phyloP scores from a whole-genome alignment of 2,113 vertebrate species.

The Noturus placidus region DNA sequence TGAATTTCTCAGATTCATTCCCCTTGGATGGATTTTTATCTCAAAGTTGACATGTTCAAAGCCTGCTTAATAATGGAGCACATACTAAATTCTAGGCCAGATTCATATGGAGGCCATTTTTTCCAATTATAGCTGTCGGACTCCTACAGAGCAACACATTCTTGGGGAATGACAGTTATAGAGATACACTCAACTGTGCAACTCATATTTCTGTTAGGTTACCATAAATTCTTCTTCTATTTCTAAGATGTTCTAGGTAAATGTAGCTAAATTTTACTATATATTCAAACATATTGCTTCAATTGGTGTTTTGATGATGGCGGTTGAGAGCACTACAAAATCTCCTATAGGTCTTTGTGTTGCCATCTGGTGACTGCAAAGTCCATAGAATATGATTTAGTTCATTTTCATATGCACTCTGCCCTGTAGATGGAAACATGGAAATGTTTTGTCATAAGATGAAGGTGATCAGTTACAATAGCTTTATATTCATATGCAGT shows the following conservation, averaged over 20 bases:
- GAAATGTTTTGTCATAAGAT: neutral
- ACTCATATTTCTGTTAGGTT: slow-evolving; percentile 27
- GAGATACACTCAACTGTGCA: slow-evolving; percentile 5
- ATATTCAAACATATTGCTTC: neutral
- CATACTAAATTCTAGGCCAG: slow-evolving; percentile 42
- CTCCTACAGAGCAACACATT: slow-evolving; percentile 29
- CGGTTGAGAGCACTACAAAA: neutral
- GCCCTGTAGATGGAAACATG: neutral
- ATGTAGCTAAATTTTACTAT: neutral
- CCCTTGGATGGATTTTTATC: slow-evolving; percentile 47
- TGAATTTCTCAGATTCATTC: slow-evolving; percentile 47
- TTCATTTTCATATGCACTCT: neutral
- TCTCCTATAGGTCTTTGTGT: neutral
- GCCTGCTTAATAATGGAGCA: slow-evolving; percentile 51
- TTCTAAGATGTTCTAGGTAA: slow-evolving; percentile 18
- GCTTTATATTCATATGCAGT: neutral
- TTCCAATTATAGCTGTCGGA: slow-evolving; percentile 42
- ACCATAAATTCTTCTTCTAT: neutral
- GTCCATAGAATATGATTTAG: neutral
- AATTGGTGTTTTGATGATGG: neutral
- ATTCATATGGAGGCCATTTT: slow-evolving; percentile 30
- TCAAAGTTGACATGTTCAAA: slow-evolving; percentile 51
- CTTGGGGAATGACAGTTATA: slow-evolving; percentile 22
- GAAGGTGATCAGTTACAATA: neutral
- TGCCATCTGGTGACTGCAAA: neutral